Base-by-base conservation (phyloP, 2,888 invertebrate genomes). In the Resseliella maxima region DNA sequence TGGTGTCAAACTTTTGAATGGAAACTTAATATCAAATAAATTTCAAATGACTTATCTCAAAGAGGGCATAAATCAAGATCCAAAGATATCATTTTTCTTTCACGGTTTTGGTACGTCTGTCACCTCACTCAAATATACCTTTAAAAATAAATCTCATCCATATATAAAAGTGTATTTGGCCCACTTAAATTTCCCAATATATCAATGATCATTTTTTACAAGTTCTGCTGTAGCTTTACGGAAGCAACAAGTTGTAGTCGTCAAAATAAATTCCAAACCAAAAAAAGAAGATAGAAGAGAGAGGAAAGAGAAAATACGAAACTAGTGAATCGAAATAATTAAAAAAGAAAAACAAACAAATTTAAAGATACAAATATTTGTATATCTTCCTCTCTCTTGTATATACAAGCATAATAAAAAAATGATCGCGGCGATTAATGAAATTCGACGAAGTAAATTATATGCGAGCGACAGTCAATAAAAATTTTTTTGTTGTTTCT, bases 381-480 rank as follows among this genome's bases (percentile, higher is more conserved):
- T 72, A 21, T 72, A 31, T 72, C n/a, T 72, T 31, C 1, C 1
- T 35, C 18, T 31, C 31, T 27, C 31, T 6, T 72, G 8, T 72
- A 35, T 15, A 31, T 35, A 5, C 2, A 35, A 2, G 31, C 72
- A 31, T 12, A 72, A 35, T 31, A 72, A 15, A 31, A 18, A 50
- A 72, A 31, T 15, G 10, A 72, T 72, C 72, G 31, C 15, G 72
- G 72, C 2, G 72, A 72, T 72, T 35, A 72, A 72, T 72, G 72
- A 31, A 72, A 72, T 15, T 31, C 72, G 31, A 72, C 2, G 72
- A 59, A 59, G 27, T 31, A 31, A 72, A 72, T 15, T 72, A 72
- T 72, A 72, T 72, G 72, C 31, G 72, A 31, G 72, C 72, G 72
- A 72, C 72, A 72, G 72, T 72, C 72, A 72, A 72, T 72, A 72